Evolutionary conservation across 2,113 vertebrate species (phyloP), one percentile per base, ranked within the genome.

Genomic region (Coptodon bakossiorum): DNA sequence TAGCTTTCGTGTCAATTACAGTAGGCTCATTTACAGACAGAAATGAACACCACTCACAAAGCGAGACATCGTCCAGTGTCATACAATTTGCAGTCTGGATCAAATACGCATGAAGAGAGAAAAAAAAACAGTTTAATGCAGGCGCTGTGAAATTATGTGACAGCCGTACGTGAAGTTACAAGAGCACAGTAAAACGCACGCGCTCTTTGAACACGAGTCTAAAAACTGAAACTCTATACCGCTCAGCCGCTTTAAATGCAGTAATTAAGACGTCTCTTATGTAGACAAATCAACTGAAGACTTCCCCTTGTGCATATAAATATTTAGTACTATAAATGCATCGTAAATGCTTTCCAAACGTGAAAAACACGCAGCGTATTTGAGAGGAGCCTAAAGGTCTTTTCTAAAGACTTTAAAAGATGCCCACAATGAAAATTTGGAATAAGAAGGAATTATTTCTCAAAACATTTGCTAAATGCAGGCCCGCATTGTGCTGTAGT

Each of bases 311-410:
- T n/a, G 85, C 80, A 10, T 73, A 88, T 92, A 6, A 88, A 93
- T 90, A 89, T 71, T 85, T 88, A 52, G 88, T 88, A 82, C 59
- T 45, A 45, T 87, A 66, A 90, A 92, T 78, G 57, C 73, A 31
- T 52, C 17, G 73, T 78, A 78, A 90, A 90, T 29, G 86, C 43
- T 45, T 88, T 84, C 11, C 6, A 56, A 59, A 79, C 6, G 45
- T 63, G 14, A 34, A 78, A 80, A 31, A 27, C 27, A 12, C 57
- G 14, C 31, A 56, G 61, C 10, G 27, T 22, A 43, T 13, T 38
- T 36, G 29, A 38, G 52, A 54, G 34, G 45, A 16, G 45, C 34
- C n/a, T 38, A 36, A 48, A 50, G 13, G 17, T n/a, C 10, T 52
- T 78, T 78, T 9, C 27, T 52, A n/a, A 52, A 6, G 16, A 38